Evolutionary conservation across 53 echinoderm and acorn worm species (phyloP).

Genomic region (Paracentrotus lividus): DNA sequence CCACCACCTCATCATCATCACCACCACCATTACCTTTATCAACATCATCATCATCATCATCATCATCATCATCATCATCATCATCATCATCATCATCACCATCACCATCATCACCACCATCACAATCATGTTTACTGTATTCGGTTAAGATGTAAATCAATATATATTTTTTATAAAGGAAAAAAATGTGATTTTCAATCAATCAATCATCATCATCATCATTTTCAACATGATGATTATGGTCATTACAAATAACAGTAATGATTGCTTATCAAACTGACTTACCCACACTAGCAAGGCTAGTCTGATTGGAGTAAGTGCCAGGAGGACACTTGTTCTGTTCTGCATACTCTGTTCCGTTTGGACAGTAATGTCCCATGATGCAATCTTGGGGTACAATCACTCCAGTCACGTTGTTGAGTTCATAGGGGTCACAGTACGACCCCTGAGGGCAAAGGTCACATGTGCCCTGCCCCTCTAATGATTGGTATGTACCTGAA

Average conservation of each 20-base stretch:
- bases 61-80: too few species aligned
- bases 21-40: too few species aligned
- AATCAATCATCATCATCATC: neutral
- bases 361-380: constrained; percentile 94
- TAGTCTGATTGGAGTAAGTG: constrained; percentile 93
- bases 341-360: constrained; percentile 91
- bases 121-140: too few species aligned
- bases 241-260: too few species aligned
- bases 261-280: too few species aligned
- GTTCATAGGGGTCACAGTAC: constrained; percentile 98
- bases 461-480: constrained; percentile 84
- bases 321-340: constrained; percentile 96
- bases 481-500: constrained; percentile 89
- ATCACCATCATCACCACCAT: constrained; percentile 1
- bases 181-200: too few species aligned
- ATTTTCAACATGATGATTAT: too few species aligned
- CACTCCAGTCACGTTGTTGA: constrained; percentile 91
- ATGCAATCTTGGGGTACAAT: constrained; percentile 95
- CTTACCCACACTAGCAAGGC: constrained; percentile 85
- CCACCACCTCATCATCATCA: too few species aligned
- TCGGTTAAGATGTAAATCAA: too few species aligned
- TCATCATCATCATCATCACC: constrained; percentile 27
- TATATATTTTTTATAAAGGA: too few species aligned
- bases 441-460: constrained; percentile 85
- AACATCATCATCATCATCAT: too few species aligned